These are phyloP conservation scores for Megalopta genalis DNA, from an alignment of 1,140 invertebrate genomes.

Conservation along the genomic window DNA sequence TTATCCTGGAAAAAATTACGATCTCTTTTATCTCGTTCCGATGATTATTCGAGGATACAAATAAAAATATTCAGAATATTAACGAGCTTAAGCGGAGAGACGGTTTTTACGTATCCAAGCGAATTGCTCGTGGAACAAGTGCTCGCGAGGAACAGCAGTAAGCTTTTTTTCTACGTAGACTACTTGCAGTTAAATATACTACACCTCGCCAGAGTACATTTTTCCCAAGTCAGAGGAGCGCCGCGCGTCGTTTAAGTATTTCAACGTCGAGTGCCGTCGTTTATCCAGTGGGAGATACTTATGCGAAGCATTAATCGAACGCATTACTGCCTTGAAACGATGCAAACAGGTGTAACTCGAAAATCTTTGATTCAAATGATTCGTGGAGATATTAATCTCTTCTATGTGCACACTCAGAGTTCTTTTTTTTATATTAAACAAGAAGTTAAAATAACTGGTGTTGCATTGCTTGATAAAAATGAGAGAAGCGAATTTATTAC, in stretches of 20 bases:
- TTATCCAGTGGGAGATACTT: slow-evolving; percentile 20
- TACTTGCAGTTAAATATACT: slow-evolving; percentile 33
- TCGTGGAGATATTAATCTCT: no score
- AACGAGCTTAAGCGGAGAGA: neutral
- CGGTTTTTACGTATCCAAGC: slow-evolving; percentile 12
- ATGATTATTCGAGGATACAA: neutral
- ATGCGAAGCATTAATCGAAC: neutral
- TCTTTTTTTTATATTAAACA: no score
- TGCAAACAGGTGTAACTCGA: neutral
- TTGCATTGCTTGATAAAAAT: no score
- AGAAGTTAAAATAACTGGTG: no score
- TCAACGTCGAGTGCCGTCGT: slow-evolving; percentile 32
- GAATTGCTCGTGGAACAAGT: slow-evolving; percentile 45
- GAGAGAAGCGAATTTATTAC: no score
- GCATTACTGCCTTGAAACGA: neutral
- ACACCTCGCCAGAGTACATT: slow-evolving; percentile 2
- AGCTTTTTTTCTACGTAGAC: slow-evolving; percentile 21
- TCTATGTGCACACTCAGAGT: no score
- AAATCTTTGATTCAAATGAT: no score
- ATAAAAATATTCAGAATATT: slow-evolving; percentile 21
- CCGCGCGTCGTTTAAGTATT: slow-evolving; percentile 47
- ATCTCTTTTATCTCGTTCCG: no score
- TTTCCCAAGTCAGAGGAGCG: slow-evolving; percentile 10
- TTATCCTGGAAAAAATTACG: no score
- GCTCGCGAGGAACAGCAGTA: slow-evolving; percentile 29